phyloP scores from a whole-genome alignment of 2,113 vertebrate species.

The Ancistrus triradiatus region DNA sequence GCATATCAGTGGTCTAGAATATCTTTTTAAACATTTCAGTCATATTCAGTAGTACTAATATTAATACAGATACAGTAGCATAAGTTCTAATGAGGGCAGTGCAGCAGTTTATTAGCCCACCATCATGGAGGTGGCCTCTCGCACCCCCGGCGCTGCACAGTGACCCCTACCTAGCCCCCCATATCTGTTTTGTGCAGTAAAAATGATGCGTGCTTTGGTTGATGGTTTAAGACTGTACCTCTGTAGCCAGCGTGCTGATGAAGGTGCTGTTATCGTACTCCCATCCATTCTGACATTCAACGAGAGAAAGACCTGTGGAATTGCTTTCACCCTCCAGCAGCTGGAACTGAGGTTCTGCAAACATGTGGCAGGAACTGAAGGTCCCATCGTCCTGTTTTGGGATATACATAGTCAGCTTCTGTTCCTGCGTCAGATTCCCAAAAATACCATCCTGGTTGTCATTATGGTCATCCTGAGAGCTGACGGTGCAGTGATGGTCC shows the following conservation, averaged over 20 bases:
- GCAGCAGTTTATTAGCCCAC: too few relatives aligned
- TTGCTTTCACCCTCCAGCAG: constrained; percentile 61
- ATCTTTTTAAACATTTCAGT: too few relatives aligned
- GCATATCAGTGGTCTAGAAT: too few relatives aligned
- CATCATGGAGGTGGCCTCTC: too few relatives aligned
- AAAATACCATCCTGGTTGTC: constrained; percentile 33
- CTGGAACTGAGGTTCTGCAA: constrained; percentile 64
- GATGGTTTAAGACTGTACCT: constrained; percentile 63
- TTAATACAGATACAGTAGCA: too few relatives aligned
- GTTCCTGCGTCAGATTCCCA: constrained; percentile 63
- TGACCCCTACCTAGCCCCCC: too few relatives aligned
- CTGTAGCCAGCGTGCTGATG: constrained; percentile 77
- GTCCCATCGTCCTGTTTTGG: constrained; percentile 63
- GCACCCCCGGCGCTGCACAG: too few relatives aligned
- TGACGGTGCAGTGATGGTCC: constrained; percentile 41
- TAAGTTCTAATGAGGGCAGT: too few relatives aligned
- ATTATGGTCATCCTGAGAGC: constrained; percentile 33
- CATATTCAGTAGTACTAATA: too few relatives aligned
- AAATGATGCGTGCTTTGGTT: neutral
- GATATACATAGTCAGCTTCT: constrained; percentile 64
- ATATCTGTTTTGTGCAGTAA: too few relatives aligned
- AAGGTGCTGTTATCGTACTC: constrained; percentile 75
- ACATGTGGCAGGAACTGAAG: constrained; percentile 75
- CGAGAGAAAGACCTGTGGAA: constrained; percentile 27
- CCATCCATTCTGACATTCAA: constrained; percentile 76